Evolutionary conservation across 2,113 vertebrate species (phyloP).

Genomic region (Mugil cephalus): DNA sequence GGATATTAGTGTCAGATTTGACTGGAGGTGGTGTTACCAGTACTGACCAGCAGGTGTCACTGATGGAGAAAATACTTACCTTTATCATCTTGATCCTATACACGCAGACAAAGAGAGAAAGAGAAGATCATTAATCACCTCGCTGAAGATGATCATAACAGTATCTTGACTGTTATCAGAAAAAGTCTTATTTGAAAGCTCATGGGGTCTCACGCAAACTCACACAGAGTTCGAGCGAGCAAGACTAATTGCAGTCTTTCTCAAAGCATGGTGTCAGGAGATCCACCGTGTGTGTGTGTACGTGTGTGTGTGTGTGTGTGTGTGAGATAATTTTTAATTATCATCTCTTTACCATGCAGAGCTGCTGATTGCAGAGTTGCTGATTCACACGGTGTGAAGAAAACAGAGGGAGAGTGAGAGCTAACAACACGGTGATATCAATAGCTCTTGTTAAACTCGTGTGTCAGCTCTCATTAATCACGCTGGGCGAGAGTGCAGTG

Average conservation of each 20-base stretch:
- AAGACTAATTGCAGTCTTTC: conserved; percentile 31
- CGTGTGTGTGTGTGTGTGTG: conserved; percentile 3
- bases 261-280: neutral
- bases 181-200: conserved; percentile 1
- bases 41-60: conserved; percentile 69
- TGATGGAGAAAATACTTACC: conserved; percentile 60
- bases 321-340: conserved; percentile 68
- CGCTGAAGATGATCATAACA: conserved; percentile 4
- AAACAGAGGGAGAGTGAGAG: conserved; percentile 48
- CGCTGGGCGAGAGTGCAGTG: conserved; percentile 33
- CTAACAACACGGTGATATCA: conserved; percentile 57
- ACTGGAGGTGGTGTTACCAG: conserved; percentile 21
- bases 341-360: conserved; percentile 44
- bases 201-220: neutral
- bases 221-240: neutral
- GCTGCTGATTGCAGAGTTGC: conserved; percentile 45
- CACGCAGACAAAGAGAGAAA: conserved; percentile 15
- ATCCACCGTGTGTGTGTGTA: conserved; percentile 8
- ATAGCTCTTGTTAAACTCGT: conserved; percentile 49
- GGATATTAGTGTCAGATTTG: neutral
- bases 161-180: conserved; percentile 30
- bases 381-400: conserved; percentile 59
- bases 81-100: conserved; percentile 76
- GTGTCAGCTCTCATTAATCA: conserved; percentile 27
- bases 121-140: conserved; percentile 30